A percentile compares a stretch with the other conserved stretches of the same genome.
Evolutionary conservation across 2,113 vertebrate genomes (phyloP).

Genomic region (Eclectus roratus): DNA sequence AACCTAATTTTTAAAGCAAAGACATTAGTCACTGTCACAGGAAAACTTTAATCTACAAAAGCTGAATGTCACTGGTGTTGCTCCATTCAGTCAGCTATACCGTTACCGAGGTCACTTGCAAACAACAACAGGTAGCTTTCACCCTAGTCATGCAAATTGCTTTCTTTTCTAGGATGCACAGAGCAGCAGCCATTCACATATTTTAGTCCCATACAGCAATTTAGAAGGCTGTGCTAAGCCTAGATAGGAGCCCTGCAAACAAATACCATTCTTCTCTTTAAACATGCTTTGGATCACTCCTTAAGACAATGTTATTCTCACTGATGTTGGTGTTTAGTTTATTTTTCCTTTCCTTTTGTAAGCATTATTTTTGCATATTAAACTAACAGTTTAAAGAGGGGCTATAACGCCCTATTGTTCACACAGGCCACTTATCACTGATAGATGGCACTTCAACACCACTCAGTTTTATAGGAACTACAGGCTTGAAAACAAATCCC

Average conservation of each 20-base stretch:
- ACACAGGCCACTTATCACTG: not conserved
- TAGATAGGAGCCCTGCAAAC: not conserved
- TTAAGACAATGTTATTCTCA: not conserved
- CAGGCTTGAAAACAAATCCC: not conserved
- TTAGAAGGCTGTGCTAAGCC: not conserved
- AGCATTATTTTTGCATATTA: not conserved
- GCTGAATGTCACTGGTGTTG: not conserved
- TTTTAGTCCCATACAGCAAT: not conserved
- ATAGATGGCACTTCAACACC: not conserved
- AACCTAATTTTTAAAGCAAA: not conserved
- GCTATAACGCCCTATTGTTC: not conserved
- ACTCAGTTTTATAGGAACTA: not conserved
- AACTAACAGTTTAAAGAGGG: not conserved
- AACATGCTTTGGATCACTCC: not conserved
- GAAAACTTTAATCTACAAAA: not conserved
- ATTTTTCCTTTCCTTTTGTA: not conserved
- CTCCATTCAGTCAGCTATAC: not conserved
- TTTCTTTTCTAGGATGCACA: not conserved
- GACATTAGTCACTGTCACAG: not conserved
- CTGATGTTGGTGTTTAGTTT: not conserved
- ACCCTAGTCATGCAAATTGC: not conserved
- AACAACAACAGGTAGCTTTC: not conserved
- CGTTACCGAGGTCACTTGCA: not conserved
- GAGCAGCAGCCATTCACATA: not conserved
- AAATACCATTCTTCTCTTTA: not conserved